Base-by-base conservation (phyloP, 2,797 vertebrate genomes). In the Bucorvus abyssinicus region DNA sequence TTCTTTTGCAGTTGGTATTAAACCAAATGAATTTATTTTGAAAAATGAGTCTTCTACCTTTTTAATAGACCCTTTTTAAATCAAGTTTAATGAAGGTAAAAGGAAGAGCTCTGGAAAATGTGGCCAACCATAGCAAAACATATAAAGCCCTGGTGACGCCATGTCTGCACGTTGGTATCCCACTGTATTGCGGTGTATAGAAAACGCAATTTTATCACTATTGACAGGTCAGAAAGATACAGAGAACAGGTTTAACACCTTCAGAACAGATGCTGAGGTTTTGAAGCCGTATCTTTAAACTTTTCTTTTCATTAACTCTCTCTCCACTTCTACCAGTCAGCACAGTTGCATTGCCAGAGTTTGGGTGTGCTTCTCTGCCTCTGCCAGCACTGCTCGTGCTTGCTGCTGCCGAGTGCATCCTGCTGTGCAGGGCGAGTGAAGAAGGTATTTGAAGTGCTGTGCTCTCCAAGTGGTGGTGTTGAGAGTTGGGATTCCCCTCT, bases 81-180 rank as follows among this genome's bases (percentile, higher is more conserved):
- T 88, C 93, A 96, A 88, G n/a, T 90, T 91, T 94, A 93, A 95
- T 88, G 79, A 93, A 90, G 45, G 83, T 69, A 74, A 91, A 84
- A 94, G n/a, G 55, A 91, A 75, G 74, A 91, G 77, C 56, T 89
- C 87, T 87, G 81, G 87, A 95, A 93, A 95, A 82, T 24, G 77
- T 87, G 93, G 56, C 34, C 82, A 93, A 64, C 87, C 80, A n/a
- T 93, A 92, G 70, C 65, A 88, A 91, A 94, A 77, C 5, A 2
- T 26, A 47, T 53, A 83, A 94, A 97, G 65, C 64, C 49, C 32
- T 24, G 56, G 36, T 87, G 45, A 89, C 75, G 40, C 55, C 0
- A 3, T 18, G 24, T 26, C 42, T 95, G 49, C 63, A 34, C 18
- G 22, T 49, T 79, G 52, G 64, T 84, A 86, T 82, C 36, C 47